Evolutionary conservation across 2,888 invertebrate genomes (phyloP).

Genomic region (Escarpia spicata): DNA sequence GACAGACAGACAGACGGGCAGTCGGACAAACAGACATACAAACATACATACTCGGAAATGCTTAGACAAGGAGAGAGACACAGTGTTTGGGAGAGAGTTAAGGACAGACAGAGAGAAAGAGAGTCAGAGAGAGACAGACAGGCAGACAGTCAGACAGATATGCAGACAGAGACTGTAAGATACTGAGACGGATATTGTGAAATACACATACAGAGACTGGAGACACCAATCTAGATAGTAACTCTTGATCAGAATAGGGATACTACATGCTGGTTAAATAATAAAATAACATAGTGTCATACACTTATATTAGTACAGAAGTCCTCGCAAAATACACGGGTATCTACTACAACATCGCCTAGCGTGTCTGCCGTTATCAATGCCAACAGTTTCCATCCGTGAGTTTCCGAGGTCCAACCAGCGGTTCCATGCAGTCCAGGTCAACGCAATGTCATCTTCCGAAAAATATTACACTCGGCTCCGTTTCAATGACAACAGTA

Average conservation of each 20-base stretch:
- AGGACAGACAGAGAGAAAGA: no score
- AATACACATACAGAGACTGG: constrained; percentile 25
- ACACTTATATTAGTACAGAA: no score
- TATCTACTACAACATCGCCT: no score
- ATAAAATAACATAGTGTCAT: no score
- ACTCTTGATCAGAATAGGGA: no score
- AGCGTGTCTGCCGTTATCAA: background rate
- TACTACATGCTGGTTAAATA: no score
- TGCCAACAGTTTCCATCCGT: background rate
- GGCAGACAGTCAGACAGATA: no score
- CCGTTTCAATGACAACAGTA: background rate
- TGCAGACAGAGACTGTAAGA: no score
- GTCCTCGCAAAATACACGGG: no score
- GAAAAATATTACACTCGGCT: background rate
- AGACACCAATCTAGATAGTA: constrained; percentile 8
- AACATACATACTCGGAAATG: constrained; percentile 24
- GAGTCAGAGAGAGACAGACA: no score
- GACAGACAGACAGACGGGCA: constrained; percentile 28
- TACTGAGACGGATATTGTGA: background rate
- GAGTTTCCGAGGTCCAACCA: background rate
- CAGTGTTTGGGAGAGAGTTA: no score
- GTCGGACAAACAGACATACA: constrained; percentile 30
- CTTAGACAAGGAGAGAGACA: background rate
- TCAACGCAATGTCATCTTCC: background rate
- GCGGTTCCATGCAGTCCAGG: background rate